Conservation (phyloP, 2,888 invertebrate species). For the Archips xylosteana region DNA sequence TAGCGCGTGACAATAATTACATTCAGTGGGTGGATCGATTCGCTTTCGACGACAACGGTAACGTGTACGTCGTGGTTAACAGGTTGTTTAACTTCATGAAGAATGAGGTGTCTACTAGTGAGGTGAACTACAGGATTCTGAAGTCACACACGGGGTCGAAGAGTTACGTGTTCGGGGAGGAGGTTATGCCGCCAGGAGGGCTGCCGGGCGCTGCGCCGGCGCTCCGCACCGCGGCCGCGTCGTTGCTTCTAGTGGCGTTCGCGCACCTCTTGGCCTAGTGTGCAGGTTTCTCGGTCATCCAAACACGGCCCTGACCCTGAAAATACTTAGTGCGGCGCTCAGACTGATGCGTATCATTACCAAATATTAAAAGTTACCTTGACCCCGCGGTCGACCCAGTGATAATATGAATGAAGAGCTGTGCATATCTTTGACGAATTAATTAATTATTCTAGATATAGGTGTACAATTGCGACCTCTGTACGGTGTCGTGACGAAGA, state of each 20-base stretch:
- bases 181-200: slow-evolving; percentile 53
- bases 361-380: slow-evolving; percentile 84
- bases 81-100: slow-evolving; percentile 88
- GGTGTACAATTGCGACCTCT: slow-evolving; percentile 59
- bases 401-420: slow-evolving; percentile 78
- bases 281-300: slow-evolving; percentile 47
- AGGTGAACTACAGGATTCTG: slow-evolving; percentile 89
- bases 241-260: slow-evolving; percentile 65
- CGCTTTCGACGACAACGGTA: slow-evolving; percentile 88
- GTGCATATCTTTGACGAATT: slow-evolving; percentile 62
- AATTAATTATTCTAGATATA: slow-evolving; percentile 48
- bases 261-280: slow-evolving; percentile 76
- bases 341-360: slow-evolving; percentile 78
- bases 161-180: slow-evolving; percentile 87
- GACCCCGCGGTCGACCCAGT: slow-evolving; percentile 75
- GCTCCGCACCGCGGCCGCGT: slow-evolving; percentile 61
- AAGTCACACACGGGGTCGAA: slow-evolving; percentile 86
- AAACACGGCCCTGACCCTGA: slow-evolving; percentile 57
- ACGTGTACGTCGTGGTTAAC: slow-evolving; percentile 89
- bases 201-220: slow-evolving; percentile 60
- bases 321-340: slow-evolving; percentile 62
- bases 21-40: slow-evolving; percentile 92
- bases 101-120: slow-evolving; percentile 83
- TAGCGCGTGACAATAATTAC: slow-evolving; percentile 88
- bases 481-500: slow-evolving; percentile 66